phyloP scores from a whole-genome alignment of 2,888 invertebrate species.

The Xestoiulus laeticollis region DNA sequence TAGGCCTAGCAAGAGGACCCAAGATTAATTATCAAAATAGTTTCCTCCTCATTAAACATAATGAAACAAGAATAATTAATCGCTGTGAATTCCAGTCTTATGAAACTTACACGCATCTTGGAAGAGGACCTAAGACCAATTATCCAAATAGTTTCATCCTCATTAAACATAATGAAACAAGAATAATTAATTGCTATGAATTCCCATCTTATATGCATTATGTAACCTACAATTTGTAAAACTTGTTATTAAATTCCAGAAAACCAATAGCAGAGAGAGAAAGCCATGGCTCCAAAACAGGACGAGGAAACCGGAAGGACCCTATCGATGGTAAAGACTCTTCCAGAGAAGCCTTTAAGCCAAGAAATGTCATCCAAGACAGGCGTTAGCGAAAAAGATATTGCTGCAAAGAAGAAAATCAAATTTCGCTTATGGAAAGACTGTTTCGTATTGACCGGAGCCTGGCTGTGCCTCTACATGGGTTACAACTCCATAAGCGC shows the following conservation, averaged over 20 bases:
- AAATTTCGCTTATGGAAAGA: constrained; percentile 49
- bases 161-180: too few relatives aligned
- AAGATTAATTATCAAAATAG: background rate
- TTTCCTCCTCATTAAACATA: too few relatives aligned
- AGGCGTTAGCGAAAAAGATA: background rate
- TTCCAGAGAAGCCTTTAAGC: background rate
- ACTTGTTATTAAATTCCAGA: background rate
- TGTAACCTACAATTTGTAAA: too few relatives aligned
- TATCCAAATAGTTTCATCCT: background rate
- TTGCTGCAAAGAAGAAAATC: background rate
- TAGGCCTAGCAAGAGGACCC: background rate
- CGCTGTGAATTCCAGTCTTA: too few relatives aligned
- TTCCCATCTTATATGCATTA: too few relatives aligned
- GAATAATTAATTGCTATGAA: background rate
- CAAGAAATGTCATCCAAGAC: background rate
- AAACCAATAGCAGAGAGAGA: background rate
- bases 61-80: background rate
- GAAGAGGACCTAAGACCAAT: background rate
- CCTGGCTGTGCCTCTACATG: constrained; percentile 52
- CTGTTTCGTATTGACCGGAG: constrained; percentile 42
- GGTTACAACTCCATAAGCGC: constrained; percentile 53
- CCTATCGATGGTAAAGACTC: background rate
- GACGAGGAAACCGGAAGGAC: background rate
- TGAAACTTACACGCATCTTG: too few relatives aligned
- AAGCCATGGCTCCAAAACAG: constrained; percentile 31